Conservation (phyloP, 2,797 vertebrate species). For the Adrianichthys oophorus region DNA sequence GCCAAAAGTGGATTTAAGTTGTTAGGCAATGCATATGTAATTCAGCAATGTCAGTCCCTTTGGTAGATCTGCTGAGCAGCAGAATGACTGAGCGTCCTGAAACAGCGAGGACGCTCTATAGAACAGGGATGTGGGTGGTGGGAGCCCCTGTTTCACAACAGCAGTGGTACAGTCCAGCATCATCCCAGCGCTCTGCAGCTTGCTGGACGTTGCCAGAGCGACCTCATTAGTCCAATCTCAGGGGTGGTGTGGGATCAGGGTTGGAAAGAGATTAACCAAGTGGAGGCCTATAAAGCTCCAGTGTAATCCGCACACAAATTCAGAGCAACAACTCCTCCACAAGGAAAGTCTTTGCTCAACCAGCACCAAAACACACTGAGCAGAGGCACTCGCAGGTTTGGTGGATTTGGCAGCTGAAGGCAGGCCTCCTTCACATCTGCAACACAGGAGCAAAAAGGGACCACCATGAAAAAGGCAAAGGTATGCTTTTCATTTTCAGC, state of each 20-base stretch:
- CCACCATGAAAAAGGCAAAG: slow-evolving; percentile 68
- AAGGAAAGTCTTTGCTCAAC: slow-evolving; percentile 14
- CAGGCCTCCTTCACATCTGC: slow-evolving; percentile 6
- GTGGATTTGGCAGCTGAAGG: slow-evolving; percentile 1
- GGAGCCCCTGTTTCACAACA: slow-evolving; percentile 22
- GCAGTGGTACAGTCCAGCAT: slow-evolving; percentile 40
- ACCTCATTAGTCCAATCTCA: slow-evolving; percentile 25
- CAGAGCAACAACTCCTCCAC: slow-evolving; percentile 38
- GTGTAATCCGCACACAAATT: slow-evolving; percentile 68
- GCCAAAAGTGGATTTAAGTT: slow-evolving; percentile 11
- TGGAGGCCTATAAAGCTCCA: slow-evolving; percentile 65
- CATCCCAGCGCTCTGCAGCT: slow-evolving; percentile 5
- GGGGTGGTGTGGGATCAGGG: slow-evolving; percentile 59
- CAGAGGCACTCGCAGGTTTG: slow-evolving; percentile 1
- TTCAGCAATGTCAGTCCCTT: slow-evolving; percentile 36
- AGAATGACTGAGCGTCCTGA: slow-evolving; percentile 39
- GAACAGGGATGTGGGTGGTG: neutral
- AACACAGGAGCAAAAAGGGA: slow-evolving; percentile 13
- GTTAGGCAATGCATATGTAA: slow-evolving; percentile 31
- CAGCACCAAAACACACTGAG: neutral
- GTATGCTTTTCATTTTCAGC: neutral
- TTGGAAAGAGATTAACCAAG: slow-evolving; percentile 76
- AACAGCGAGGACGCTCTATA: slow-evolving; percentile 20
- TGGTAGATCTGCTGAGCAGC: slow-evolving; percentile 24
- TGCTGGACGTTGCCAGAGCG: slow-evolving; percentile 49